A percentile compares a stretch with the other conserved stretches of the same genome.
Conservation (phyloP, 2,113 vertebrate genomes). For the Microcebus ravelobensis region DNA sequence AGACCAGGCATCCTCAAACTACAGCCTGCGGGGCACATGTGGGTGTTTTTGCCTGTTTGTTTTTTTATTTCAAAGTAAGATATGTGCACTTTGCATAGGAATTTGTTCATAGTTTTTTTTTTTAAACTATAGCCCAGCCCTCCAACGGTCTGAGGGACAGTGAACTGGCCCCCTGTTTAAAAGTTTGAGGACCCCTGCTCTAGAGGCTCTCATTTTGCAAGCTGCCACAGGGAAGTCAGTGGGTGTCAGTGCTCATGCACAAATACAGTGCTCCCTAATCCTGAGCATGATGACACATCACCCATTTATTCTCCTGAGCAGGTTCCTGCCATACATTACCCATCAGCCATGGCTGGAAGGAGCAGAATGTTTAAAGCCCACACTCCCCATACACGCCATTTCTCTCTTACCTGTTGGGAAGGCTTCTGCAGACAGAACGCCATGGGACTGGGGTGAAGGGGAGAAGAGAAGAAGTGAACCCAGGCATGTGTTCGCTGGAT, state of each 20-base stretch:
- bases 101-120: too few species aligned
- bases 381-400: accelerated
- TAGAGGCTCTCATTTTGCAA: not conserved
- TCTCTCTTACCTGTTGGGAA: not conserved
- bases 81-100: too few species aligned
- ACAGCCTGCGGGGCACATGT: too few species aligned
- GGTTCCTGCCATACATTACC: not conserved
- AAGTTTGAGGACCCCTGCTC: too few species aligned
- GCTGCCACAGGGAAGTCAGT: not conserved
- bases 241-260: not conserved
- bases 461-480: not conserved
- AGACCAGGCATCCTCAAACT: not conserved
- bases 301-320: not conserved
- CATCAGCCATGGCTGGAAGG: accelerated
- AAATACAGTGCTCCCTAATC: accelerated
- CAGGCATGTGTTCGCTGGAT: not conserved
- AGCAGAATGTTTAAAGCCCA: not conserved
- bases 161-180: too few species aligned
- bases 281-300: accelerated
- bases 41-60: too few species aligned
- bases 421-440: too few species aligned
- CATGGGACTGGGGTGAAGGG: accelerated
- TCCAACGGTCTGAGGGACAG: too few species aligned
- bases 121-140: too few species aligned
- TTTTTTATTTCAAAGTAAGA: too few species aligned